Conservation (phyloP, 2,113 vertebrate species). For the Sinocyclocheilus anophthalmus region DNA sequence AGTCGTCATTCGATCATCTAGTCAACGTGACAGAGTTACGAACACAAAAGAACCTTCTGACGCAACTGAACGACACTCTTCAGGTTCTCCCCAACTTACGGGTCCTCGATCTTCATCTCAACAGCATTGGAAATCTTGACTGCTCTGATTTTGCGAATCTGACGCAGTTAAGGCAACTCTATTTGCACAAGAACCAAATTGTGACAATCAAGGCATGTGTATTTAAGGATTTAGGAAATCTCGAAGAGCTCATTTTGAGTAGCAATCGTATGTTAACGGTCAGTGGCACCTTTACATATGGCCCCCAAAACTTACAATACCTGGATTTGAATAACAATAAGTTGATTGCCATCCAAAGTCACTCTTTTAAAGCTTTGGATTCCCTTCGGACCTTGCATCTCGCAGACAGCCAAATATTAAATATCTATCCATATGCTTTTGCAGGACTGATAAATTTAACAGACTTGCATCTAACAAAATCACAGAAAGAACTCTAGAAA, state of each 20-base stretch:
- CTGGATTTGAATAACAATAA: slow-evolving; percentile 65
- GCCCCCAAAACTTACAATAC: slow-evolving; percentile 58
- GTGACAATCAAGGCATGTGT: slow-evolving; percentile 43
- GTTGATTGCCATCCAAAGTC: slow-evolving; percentile 29
- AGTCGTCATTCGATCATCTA: slow-evolving; percentile 51
- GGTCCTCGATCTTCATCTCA: slow-evolving; percentile 66
- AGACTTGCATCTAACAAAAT: slow-evolving; percentile 56
- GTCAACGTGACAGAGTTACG: slow-evolving; percentile 50
- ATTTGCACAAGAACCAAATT: slow-evolving; percentile 64
- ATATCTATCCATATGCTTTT: slow-evolving; percentile 54
- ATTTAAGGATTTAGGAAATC: slow-evolving; percentile 61
- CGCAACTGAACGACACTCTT: slow-evolving; percentile 46
- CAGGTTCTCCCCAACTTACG: slow-evolving; percentile 49
- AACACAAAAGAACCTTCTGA: slow-evolving; percentile 56
- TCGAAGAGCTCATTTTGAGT: slow-evolving; percentile 62
- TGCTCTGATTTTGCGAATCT: slow-evolving; percentile 65
- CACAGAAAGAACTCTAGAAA: fast-evolving
- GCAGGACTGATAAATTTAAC: slow-evolving; percentile 58
- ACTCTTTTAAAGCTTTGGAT: slow-evolving; percentile 27
- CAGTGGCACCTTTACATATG: slow-evolving; percentile 49
- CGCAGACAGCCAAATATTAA: slow-evolving; percentile 58
- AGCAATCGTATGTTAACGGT: slow-evolving; percentile 57
- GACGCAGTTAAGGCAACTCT: slow-evolving; percentile 58
- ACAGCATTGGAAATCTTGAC: slow-evolving; percentile 57
- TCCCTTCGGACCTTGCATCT: slow-evolving; percentile 65